Evolutionary conservation across 1,140 invertebrate species (phyloP).

Genomic region (Cotesia vestalis): DNA sequence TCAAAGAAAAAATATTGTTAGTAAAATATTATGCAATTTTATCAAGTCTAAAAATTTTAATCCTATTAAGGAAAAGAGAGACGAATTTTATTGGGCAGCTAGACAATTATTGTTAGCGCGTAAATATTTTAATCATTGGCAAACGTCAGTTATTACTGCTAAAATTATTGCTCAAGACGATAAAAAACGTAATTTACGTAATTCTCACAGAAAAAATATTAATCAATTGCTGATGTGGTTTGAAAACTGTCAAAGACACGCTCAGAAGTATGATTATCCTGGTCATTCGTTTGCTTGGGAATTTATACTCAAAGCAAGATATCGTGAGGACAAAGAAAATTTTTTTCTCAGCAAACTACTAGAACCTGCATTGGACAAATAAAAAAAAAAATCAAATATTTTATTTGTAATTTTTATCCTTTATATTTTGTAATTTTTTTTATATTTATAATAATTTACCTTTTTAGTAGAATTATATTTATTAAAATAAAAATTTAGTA

Average conservation of each 20-base stretch:
- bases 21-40: conserved; percentile 30
- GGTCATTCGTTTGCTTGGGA: conserved; percentile 59
- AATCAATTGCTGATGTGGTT: conserved; percentile 53
- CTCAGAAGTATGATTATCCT: conserved; percentile 55
- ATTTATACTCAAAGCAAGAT: conserved; percentile 65
- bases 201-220: conserved; percentile 49
- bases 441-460: no score
- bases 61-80: not conserved
- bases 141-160: conserved; percentile 41
- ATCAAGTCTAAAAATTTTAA: conserved; percentile 30
- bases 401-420: no score
- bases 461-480: no score
- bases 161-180: conserved; percentile 48
- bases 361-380: conserved; percentile 46
- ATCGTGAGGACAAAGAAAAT: conserved; percentile 65
- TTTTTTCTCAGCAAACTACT: conserved; percentile 62
- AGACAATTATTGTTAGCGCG: conserved; percentile 40
- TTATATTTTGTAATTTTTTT: no score
- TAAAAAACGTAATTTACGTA: conserved; percentile 46
- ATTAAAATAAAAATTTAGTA: no score
- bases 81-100: conserved; percentile 30
- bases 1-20: conserved; percentile 10
- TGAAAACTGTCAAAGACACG: conserved; percentile 56
- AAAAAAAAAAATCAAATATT: no score
- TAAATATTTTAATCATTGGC: conserved; percentile 46